phyloP scores from a whole-genome alignment of 2,113 vertebrate species.

The Mormyrus lacerda region DNA sequence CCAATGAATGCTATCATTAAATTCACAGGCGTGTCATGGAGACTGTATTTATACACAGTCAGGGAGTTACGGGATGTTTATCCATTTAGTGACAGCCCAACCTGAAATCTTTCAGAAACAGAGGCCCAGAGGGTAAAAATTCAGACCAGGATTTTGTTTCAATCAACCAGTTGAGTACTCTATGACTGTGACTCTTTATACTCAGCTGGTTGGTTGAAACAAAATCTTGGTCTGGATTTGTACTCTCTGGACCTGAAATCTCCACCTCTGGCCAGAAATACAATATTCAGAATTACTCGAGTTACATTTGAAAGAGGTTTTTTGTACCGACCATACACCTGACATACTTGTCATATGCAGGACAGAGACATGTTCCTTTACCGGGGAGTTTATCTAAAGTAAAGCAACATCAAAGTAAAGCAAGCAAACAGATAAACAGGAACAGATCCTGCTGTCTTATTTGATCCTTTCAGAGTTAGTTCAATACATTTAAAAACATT shows the following conservation, averaged over 20 bases:
- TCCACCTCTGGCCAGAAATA: not conserved
- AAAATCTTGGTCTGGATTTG: too few species aligned
- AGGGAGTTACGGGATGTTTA: not conserved
- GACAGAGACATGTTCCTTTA: not conserved
- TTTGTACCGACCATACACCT: not conserved
- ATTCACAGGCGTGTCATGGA: constrained; percentile 12
- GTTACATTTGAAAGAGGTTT: not conserved
- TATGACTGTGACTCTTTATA: too few species aligned
- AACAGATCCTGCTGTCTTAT: not conserved
- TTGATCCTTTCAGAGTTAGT: not conserved
- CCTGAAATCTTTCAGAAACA: not conserved
- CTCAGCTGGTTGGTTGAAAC: too few species aligned
- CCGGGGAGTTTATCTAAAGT: not conserved
- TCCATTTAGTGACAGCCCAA: not conserved
- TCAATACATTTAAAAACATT: not conserved
- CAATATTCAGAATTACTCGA: not conserved
- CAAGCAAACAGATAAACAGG: not conserved
- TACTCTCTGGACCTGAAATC: too few species aligned
- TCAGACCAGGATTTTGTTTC: not conserved
- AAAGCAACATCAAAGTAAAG: not conserved
- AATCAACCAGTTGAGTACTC: too few species aligned
- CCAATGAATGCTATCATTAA: not conserved
- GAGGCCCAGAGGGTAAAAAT: too few species aligned
- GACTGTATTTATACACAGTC: not conserved
- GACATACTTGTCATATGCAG: not conserved